phyloP scores from a whole-genome alignment of 2,888 invertebrate genomes.

The Junonia oenone region DNA sequence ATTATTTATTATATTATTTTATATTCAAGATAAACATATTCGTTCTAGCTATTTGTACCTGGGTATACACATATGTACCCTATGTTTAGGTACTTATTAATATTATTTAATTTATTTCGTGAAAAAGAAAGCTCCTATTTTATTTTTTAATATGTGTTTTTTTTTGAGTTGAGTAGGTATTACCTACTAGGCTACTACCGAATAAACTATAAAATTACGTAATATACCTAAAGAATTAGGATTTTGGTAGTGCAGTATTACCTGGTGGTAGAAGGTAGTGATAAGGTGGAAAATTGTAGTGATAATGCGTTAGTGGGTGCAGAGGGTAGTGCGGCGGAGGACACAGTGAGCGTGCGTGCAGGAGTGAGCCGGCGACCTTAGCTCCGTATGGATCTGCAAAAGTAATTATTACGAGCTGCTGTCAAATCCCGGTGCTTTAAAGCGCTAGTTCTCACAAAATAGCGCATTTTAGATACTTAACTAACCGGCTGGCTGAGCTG shows the following conservation, averaged over 20 bases:
- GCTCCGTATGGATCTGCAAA: conserved; percentile 73
- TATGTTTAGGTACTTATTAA: too few relatives aligned
- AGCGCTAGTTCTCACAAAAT: conserved; percentile 69
- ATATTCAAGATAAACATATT: too few relatives aligned
- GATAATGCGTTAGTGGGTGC: conserved; percentile 73
- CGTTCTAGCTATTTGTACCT: too few relatives aligned
- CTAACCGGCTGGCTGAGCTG: conserved; percentile 79
- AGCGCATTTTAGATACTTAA: conserved; percentile 76
- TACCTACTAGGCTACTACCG: neutral
- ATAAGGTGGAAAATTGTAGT: conserved; percentile 70
- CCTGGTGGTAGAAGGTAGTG: conserved; percentile 73
- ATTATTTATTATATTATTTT: too few relatives aligned
- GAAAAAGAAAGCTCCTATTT: neutral
- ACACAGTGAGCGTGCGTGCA: conserved; percentile 70
- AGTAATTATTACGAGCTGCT: conserved; percentile 48
- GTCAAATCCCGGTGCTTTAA: conserved; percentile 55
- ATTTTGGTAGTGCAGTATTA: conserved; percentile 43
- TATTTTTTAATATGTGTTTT: neutral
- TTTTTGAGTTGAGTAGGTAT: neutral
- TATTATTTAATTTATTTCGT: too few relatives aligned
- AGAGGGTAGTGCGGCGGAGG: conserved; percentile 73
- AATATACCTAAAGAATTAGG: neutral
- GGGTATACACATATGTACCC: too few relatives aligned
- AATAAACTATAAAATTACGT: neutral
- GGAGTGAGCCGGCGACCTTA: conserved; percentile 67